These are phyloP conservation scores for Acleris emargana DNA, from an alignment of 2,888 invertebrate species.

Conservation along the genomic window DNA sequence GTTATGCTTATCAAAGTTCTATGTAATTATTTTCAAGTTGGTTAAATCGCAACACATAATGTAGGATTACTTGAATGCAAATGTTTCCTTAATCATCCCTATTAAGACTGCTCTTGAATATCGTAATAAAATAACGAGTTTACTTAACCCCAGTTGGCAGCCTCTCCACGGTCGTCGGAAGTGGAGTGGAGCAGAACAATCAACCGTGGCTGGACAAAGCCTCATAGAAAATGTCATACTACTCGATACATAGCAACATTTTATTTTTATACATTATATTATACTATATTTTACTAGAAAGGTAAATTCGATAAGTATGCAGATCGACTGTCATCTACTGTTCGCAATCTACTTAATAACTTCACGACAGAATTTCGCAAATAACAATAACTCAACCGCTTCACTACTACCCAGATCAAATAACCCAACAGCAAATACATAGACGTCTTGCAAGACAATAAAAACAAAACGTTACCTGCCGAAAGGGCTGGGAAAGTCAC, in stretches of 20 bases:
- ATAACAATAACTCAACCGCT: too few relatives aligned
- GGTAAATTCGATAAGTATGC: too few relatives aligned
- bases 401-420: too few relatives aligned
- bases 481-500: constrained; percentile 62
- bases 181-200: constrained; percentile 25
- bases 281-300: too few relatives aligned
- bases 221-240: not conserved
- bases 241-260: not conserved
- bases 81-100: not conserved
- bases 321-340: too few relatives aligned
- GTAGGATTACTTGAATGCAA: too few relatives aligned
- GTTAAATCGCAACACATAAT: too few relatives aligned
- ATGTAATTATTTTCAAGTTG: too few relatives aligned
- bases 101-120: not conserved
- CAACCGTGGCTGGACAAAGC: constrained; percentile 6
- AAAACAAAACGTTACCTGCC: not conserved
- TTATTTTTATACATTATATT: too few relatives aligned
- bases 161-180: constrained; percentile 5
- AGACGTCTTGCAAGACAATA: not conserved
- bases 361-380: too few relatives aligned
- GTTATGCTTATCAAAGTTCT: not conserved
- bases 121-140: constrained; percentile 15
- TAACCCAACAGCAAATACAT: too few relatives aligned
- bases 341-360: too few relatives aligned
- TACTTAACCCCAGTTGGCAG: constrained; percentile 10